Evolutionary conservation across 2,888 invertebrate genomes (phyloP).

Genomic region (Tenthredo scrophulariae): DNA sequence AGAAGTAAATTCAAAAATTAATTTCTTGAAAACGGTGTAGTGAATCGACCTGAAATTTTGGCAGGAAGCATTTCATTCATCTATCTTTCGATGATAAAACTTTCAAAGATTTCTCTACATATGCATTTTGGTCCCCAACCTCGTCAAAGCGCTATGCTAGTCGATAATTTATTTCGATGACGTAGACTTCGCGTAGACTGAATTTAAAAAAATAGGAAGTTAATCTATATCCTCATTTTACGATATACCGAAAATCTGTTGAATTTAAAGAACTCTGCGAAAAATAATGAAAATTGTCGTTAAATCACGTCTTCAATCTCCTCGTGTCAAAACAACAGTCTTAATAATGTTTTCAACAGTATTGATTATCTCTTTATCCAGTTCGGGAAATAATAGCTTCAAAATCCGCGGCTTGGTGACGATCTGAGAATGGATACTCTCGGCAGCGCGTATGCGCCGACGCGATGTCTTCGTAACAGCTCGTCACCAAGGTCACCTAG

Average conservation of each 20-base stretch:
- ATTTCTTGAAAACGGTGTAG: too few relatives aligned
- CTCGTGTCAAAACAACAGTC: neutral
- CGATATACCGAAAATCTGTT: neutral
- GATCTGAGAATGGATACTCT: slow-evolving; percentile 7
- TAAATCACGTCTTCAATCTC: neutral
- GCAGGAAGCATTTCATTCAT: too few relatives aligned
- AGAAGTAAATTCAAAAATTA: too few relatives aligned
- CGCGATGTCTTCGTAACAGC: slow-evolving; percentile 16
- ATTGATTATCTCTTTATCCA: neutral
- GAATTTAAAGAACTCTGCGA: neutral
- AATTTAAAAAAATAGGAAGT: neutral
- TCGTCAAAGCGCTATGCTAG: too few relatives aligned
- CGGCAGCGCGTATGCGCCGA: slow-evolving; percentile 15
- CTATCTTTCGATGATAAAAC: too few relatives aligned
- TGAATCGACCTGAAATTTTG: too few relatives aligned
- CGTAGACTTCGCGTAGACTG: neutral
- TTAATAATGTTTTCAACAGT: neutral
- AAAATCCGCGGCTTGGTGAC: slow-evolving; percentile 17
- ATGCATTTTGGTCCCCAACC: too few relatives aligned
- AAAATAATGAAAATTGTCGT: neutral
- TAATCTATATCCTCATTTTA: neutral
- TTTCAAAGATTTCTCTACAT: too few relatives aligned
- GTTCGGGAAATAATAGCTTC: neutral
- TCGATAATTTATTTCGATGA: neutral
- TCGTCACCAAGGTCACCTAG: slow-evolving; percentile 56